phyloP scores from a whole-genome alignment of 2,888 invertebrate genomes.

The Melipona beecheii region DNA sequence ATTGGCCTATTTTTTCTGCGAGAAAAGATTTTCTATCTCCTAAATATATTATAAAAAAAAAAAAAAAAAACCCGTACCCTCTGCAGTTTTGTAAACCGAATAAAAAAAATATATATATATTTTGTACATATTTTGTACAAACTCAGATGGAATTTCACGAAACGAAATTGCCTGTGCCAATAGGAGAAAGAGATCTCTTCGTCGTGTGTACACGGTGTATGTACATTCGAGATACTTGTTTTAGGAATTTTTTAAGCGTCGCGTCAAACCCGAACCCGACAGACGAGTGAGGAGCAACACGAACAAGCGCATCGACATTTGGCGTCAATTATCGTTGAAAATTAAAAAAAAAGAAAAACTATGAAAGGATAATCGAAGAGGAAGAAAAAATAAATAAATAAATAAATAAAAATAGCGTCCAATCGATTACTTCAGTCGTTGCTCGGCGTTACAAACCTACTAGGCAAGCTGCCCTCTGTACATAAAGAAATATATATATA shows the following conservation, averaged over 20 bases:
- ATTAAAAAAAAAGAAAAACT: neutral
- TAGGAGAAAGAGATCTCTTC: neutral
- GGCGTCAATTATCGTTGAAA: conserved; percentile 65
- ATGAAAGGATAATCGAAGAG: neutral
- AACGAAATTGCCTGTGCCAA: neutral
- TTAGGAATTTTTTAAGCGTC: neutral
- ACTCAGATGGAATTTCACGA: neutral
- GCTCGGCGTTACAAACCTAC: conserved; percentile 64
- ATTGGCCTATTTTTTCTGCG: too few relatives aligned
- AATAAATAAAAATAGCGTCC: conserved; percentile 36
- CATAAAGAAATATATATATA: conserved; percentile 72
- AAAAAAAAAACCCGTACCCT: too few relatives aligned
- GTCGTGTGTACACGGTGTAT: neutral
- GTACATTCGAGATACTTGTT: neutral
- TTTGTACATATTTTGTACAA: neutral
- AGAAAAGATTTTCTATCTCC: too few relatives aligned
- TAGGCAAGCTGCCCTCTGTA: conserved; percentile 82
- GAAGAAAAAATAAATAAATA: neutral
- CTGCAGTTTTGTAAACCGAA: neutral
- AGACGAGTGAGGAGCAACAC: neutral
- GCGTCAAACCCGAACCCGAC: neutral
- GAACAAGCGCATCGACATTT: conserved; percentile 53
- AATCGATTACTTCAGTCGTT: conserved; percentile 57
- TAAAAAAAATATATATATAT: neutral
- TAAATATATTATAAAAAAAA: too few relatives aligned